Percentiles rank a stretch among this genome's conserved stretches.
Conservation (phyloP, 2,113 vertebrate species). For the Pogonocichla stellata region DNA sequence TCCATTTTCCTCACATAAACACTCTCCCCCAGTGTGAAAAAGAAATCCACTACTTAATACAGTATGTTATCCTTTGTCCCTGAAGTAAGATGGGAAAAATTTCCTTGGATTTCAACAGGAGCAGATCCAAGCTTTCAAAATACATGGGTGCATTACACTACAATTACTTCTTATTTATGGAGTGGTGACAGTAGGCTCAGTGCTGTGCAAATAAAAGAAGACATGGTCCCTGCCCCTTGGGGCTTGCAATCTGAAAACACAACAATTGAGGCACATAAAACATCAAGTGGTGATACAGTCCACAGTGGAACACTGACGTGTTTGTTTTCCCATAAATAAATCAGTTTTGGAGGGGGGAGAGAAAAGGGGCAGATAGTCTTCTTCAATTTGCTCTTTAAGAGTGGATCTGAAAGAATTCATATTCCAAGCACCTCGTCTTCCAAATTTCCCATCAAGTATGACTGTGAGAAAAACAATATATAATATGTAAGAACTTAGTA, state of each 20-base stretch:
- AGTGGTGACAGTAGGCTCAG: slow-evolving; percentile 61
- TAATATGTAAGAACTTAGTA: not conserved
- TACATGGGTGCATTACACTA: slow-evolving; percentile 14
- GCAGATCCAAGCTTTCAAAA: slow-evolving; percentile 40
- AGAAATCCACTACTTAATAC: not conserved
- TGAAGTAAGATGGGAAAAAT: not conserved
- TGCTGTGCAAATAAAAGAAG: slow-evolving; percentile 58
- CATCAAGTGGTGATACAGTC: slow-evolving; percentile 43
- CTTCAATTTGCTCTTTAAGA: not conserved
- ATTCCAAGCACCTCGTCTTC: not conserved
- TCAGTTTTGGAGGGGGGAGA: not conserved
- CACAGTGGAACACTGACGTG: slow-evolving; percentile 12
- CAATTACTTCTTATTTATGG: slow-evolving; percentile 64
- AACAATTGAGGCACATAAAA: slow-evolving; percentile 60
- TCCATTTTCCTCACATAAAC: slow-evolving; percentile 17
- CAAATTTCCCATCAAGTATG: not conserved
- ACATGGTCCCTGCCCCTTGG: slow-evolving; percentile 51
- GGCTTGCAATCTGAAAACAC: slow-evolving; percentile 61
- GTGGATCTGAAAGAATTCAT: not conserved
- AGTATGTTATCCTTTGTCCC: not conserved
- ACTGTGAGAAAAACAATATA: not conserved
- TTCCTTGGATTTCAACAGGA: slow-evolving; percentile 26
- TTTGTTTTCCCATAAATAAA: slow-evolving; percentile 57
- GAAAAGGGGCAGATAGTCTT: not conserved
- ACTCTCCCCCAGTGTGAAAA: not conserved